Percentiles rank a stretch among this genome's conserved stretches.
phyloP scores from a whole-genome alignment of 2,888 invertebrate species.

The Sesia bembeciformis region DNA sequence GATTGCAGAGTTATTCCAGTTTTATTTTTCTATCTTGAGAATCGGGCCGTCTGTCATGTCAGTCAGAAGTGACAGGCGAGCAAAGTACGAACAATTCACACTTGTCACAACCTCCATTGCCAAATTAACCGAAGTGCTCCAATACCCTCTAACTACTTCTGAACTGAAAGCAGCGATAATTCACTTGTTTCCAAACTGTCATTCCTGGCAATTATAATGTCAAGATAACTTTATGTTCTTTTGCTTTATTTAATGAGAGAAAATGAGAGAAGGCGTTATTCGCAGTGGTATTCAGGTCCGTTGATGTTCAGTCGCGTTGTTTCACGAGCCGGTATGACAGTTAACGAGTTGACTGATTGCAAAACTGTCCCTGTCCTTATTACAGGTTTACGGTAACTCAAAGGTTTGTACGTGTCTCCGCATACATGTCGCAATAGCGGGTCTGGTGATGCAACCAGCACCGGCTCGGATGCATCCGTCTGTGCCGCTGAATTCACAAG shows the following conservation, averaged over 20 bases:
- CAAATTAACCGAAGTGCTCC: too few relatives aligned
- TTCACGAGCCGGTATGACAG: constrained; percentile 16
- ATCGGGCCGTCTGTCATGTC: too few relatives aligned
- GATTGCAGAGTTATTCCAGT: too few relatives aligned
- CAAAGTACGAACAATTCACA: too few relatives aligned
- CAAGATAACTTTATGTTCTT: constrained; percentile 31
- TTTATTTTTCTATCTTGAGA: too few relatives aligned
- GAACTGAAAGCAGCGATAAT: too few relatives aligned
- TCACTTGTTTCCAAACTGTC: too few relatives aligned
- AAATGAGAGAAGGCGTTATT: constrained; percentile 40
- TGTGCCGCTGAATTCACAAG: constrained; percentile 12
- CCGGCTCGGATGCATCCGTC: constrained; percentile 13
- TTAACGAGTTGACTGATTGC: constrained; percentile 33
- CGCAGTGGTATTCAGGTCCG: constrained; percentile 28
- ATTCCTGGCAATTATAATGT: constrained; percentile 27
- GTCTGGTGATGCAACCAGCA: constrained; percentile 22
- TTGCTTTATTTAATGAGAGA: constrained; percentile 31
- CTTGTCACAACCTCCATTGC: too few relatives aligned
- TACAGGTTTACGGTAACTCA: constrained; percentile 17
- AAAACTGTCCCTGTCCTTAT: constrained; percentile 25
- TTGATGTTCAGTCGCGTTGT: constrained; percentile 20
- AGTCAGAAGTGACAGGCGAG: too few relatives aligned
- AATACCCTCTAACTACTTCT: too few relatives aligned
- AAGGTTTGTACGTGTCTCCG: constrained; percentile 21
- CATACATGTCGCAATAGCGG: constrained; percentile 22